phyloP scores from a whole-genome alignment of 2,797 vertebrate species.

The Tangara arthus region DNA sequence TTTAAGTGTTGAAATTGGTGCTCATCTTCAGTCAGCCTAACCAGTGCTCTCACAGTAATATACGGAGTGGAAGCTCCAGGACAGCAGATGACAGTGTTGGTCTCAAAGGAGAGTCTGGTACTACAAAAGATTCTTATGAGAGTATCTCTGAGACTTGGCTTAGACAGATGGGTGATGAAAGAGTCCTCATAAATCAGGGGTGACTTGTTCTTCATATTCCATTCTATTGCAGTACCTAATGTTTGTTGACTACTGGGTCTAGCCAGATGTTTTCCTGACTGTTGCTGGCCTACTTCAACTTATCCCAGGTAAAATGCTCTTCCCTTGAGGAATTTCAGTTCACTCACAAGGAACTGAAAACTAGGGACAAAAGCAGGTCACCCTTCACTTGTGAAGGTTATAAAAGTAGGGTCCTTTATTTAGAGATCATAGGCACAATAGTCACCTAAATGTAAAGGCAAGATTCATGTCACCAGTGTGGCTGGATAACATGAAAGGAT shows the following conservation, averaged over 20 bases:
- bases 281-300: neutral
- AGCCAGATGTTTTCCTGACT: neutral
- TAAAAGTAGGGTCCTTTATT: neutral
- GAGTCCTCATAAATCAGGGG: neutral
- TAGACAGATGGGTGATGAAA: neutral
- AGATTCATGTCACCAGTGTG: neutral
- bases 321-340: neutral
- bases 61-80: neutral
- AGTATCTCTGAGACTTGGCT: neutral
- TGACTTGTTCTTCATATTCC: neutral
- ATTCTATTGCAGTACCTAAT: neutral
- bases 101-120: neutral
- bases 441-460: neutral
- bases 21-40: neutral
- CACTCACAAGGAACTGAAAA: neutral
- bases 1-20: neutral
- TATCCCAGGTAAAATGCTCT: neutral
- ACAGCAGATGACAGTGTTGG: neutral
- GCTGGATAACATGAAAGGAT: neutral
- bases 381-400: neutral
- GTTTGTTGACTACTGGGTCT: neutral
- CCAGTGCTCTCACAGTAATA: neutral
- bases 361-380: neutral
- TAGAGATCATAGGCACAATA: neutral
- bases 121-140: neutral